These are phyloP conservation scores for Balaenoptera acutorostrata DNA, from an alignment of 2,113 vertebrate genomes.

Conservation along the genomic window DNA sequence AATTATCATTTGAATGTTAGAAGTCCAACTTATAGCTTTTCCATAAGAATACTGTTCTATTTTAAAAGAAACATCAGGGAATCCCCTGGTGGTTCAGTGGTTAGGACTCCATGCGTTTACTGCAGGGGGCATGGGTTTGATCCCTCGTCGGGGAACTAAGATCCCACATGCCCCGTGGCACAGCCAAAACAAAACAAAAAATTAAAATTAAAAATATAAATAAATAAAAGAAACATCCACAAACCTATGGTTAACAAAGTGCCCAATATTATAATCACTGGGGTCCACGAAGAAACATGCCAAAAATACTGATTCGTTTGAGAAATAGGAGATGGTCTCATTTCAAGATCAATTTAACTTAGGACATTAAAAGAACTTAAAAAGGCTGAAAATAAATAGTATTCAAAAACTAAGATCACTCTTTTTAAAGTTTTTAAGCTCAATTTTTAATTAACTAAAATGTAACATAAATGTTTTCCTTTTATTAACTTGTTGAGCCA, in stretches of 20 bases:
- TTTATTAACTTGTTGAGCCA: background rate
- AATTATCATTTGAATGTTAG: background rate
- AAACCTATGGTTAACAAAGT: background rate
- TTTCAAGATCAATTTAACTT: background rate
- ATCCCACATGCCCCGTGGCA: background rate
- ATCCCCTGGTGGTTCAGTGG: background rate
- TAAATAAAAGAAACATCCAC: background rate
- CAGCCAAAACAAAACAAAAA: background rate
- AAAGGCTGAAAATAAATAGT: background rate
- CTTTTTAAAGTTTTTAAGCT: background rate
- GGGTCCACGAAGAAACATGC: background rate
- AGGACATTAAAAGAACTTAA: background rate
- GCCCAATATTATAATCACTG: background rate
- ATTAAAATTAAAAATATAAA: background rate
- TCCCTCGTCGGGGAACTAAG: background rate
- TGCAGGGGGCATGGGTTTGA: background rate
- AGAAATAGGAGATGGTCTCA: background rate
- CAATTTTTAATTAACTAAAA: slow-evolving; percentile 35
- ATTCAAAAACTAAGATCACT: background rate
- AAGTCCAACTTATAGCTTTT: background rate
- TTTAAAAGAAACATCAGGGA: background rate
- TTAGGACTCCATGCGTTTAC: background rate
- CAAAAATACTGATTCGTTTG: background rate
- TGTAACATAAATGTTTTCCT: background rate
- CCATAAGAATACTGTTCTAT: background rate